A percentile compares a stretch with the other conserved stretches of the same genome.
These are phyloP conservation scores for Portevinia maculata DNA, from an alignment of 2,888 invertebrate species.

Conservation along the genomic window DNA sequence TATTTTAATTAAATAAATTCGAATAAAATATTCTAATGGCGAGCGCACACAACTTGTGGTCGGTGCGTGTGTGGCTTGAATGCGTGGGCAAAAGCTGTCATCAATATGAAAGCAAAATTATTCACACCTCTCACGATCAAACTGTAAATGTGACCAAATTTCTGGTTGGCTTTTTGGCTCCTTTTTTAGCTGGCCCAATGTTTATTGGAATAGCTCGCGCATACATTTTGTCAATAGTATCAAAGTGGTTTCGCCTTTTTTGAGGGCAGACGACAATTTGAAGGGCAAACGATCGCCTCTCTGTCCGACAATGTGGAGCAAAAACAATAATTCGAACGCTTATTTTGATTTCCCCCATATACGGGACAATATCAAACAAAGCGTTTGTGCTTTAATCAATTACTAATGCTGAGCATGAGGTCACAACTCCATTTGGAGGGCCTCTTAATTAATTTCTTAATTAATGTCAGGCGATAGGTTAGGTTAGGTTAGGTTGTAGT, in stretches of 20 bases:
- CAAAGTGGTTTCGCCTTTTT: slow-evolving; percentile 32
- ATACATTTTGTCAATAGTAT: slow-evolving; percentile 17
- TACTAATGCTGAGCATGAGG: slow-evolving; percentile 54
- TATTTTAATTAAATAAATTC: slow-evolving; percentile 59
- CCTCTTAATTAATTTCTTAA: slow-evolving; percentile 52
- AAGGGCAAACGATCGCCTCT: slow-evolving; percentile 48
- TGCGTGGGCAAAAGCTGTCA: slow-evolving; percentile 41
- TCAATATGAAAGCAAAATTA: slow-evolving; percentile 13
- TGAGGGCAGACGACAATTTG: slow-evolving; percentile 57
- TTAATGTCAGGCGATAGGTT: slow-evolving; percentile 58
- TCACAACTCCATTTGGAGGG: slow-evolving; percentile 49
- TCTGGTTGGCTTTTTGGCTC: slow-evolving; percentile 33
- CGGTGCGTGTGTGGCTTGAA: slow-evolving; percentile 21
- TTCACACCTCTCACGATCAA: slow-evolving; percentile 53
- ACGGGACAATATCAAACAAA: slow-evolving; percentile 30
- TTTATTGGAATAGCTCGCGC: slow-evolving; percentile 21
- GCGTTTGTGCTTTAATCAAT: slow-evolving; percentile 45
- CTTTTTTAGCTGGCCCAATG: slow-evolving; percentile 30
- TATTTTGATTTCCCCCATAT: slow-evolving; percentile 3
- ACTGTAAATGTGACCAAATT: slow-evolving; percentile 57
- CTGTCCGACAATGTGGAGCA: slow-evolving; percentile 7
- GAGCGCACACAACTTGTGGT: slow-evolving; percentile 1
- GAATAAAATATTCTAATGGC: slow-evolving; percentile 63
- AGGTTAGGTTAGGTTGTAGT: no score
- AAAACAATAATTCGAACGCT: slow-evolving; percentile 12